Evolutionary conservation across 2,113 vertebrate species (phyloP).

Genomic region (Felis chaus): DNA sequence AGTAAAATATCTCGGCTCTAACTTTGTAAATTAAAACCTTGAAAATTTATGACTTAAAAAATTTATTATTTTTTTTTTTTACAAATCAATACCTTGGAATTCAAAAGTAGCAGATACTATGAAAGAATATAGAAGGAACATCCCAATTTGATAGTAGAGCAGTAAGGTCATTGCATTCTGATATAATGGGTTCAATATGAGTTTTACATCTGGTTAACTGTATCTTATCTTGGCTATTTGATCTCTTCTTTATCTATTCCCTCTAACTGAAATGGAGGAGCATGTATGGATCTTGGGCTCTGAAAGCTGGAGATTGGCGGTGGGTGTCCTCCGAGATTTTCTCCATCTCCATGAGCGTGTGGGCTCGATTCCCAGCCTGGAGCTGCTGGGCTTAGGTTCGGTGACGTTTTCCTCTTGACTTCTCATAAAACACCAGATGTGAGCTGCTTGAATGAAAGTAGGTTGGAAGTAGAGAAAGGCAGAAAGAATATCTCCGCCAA

Average conservation of each 20-base stretch:
- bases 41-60: not conserved
- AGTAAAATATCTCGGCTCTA: not conserved
- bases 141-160: not conserved
- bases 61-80: not conserved
- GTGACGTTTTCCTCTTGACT: slow-evolving; percentile 60
- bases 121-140: not conserved
- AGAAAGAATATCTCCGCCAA: slow-evolving; percentile 62
- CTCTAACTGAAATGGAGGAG: not conserved
- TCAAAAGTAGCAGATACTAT: not conserved
- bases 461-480: slow-evolving; percentile 50
- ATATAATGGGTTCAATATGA: not conserved
- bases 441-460: slow-evolving; percentile 64
- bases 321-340: not conserved
- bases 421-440: slow-evolving; percentile 64
- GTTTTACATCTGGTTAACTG: not conserved
- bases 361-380: slow-evolving; percentile 34
- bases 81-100: not conserved
- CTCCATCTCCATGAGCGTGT: not conserved
- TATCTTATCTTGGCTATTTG: not conserved
- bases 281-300: not conserved
- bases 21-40: not conserved
- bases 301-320: not conserved
- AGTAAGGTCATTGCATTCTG: not conserved
- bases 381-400: not conserved
- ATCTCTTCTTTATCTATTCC: not conserved